Evolutionary conservation across 2,888 invertebrate species (phyloP), one percentile per base, ranked within the genome.

Genomic region (Sabatieria punctata): DNA sequence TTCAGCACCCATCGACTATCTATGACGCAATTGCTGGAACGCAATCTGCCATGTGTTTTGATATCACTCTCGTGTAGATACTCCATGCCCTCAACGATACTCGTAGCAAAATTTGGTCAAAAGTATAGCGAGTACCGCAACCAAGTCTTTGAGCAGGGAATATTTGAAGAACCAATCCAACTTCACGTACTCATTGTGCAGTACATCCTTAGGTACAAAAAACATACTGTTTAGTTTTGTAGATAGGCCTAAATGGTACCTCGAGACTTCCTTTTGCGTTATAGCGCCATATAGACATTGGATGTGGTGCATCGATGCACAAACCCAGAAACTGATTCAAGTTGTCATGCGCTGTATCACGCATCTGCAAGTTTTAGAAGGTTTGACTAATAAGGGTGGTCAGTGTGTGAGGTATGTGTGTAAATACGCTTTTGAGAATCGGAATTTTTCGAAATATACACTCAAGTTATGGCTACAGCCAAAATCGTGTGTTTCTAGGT

Each of bases 221-320:
- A n/a, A 6, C 6, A n/a, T n/a, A n/a, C n/a, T n/a, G n/a, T n/a
- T n/a, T n/a, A n/a, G n/a, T n/a, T n/a, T n/a, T n/a, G n/a, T n/a
- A n/a, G 23, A 4, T 24, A n/a, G n/a, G n/a, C n/a, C n/a, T n/a
- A n/a, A n/a, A n/a, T n/a, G 23, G 4, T 24, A 45, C 45, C 22
- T 45, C 45, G 4, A 45, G 21, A 18, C 45, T 45, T 4, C 45
- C 45, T 25, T 45, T 45, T n/a, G 45, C 25, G 21, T 21, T 40
- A 33, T 45, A 45, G 22, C 30, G 25, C 45, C 45, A 45, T 8
- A 45, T 15, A 19, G 40, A 40, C 11, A 45, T 27, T 24, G 45
- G 45, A 21, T 45, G 45, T 13, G 45, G 45, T 4, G 39, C 45
- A 37, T 45, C 45, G 40, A 45, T 26, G 45, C 45, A 45, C 24